Conservation (phyloP, 2,888 invertebrate genomes). For the Athalia cordata region DNA sequence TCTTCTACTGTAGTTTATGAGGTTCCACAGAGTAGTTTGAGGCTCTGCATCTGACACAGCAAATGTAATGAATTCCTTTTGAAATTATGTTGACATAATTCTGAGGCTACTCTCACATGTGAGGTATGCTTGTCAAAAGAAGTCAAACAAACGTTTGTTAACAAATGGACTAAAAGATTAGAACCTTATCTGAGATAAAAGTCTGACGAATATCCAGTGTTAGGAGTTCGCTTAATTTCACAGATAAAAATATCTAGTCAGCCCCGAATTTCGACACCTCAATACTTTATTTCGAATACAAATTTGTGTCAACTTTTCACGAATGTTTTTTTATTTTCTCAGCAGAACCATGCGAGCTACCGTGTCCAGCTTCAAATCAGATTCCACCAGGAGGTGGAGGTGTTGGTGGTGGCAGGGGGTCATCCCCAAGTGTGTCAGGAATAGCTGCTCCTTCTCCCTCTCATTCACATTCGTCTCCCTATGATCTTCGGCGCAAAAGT, state of each 20-base stretch:
- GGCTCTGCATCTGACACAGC: neutral
- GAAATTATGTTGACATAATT: constrained; percentile 8
- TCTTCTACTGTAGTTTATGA: no score
- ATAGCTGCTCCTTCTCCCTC: constrained; percentile 71
- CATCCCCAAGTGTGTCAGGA: constrained; percentile 70
- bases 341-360: constrained; percentile 88
- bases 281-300: no score
- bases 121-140: neutral
- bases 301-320: neutral
- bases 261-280: no score
- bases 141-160: neutral
- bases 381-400: constrained; percentile 66
- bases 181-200: neutral
- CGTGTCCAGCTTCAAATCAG: constrained; percentile 78
- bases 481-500: constrained; percentile 91
- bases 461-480: constrained; percentile 87
- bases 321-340: constrained; percentile 61
- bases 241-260: no score
- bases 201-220: no score
- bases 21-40: neutral
- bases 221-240: no score
- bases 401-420: constrained; percentile 76
- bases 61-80: neutral
- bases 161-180: neutral
- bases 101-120: neutral